Conservation (phyloP, 2,888 invertebrate genomes). For the Automeris io region DNA sequence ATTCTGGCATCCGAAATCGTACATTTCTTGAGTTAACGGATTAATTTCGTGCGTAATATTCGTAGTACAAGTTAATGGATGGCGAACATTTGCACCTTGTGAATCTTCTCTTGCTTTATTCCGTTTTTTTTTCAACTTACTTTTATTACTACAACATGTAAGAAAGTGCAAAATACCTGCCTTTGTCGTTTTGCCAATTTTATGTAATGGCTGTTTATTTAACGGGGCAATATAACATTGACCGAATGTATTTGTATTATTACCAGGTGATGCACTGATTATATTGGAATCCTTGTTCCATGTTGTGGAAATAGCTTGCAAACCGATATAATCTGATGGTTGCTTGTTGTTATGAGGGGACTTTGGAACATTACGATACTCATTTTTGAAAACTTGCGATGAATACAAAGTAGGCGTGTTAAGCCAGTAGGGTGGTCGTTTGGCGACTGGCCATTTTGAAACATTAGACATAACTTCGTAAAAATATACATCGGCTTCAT, state of each 20-base stretch:
- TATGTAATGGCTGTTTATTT: conserved; percentile 11
- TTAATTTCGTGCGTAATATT: conserved; percentile 15
- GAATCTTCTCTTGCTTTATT: neutral
- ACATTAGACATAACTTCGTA: conserved; percentile 15
- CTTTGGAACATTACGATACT: neutral
- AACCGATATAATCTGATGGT: neutral
- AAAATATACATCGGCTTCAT: conserved; percentile 18
- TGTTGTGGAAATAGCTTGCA: neutral
- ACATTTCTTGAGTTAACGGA: conserved; percentile 14
- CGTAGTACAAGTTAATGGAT: neutral
- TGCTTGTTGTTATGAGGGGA: neutral
- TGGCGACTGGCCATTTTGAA: conserved; percentile 13
- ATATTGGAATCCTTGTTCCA: neutral
- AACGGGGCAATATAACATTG: conserved; percentile 22
- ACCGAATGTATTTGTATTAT: conserved; percentile 22
- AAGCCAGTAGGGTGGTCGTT: conserved; percentile 4
- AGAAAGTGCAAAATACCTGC: conserved; percentile 22
- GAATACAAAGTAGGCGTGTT: conserved; percentile 3
- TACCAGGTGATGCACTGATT: neutral
- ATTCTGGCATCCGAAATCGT: conserved; percentile 38
- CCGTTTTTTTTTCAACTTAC: neutral
- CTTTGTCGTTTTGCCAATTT: conserved; percentile 16
- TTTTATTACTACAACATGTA: conserved; percentile 27
- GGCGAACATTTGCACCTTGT: neutral
- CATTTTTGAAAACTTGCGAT: neutral